A percentile compares a stretch with the other conserved stretches of the same genome.
phyloP scores from a whole-genome alignment of 1,140 invertebrate genomes.

The Drosophila mojavensis region DNA sequence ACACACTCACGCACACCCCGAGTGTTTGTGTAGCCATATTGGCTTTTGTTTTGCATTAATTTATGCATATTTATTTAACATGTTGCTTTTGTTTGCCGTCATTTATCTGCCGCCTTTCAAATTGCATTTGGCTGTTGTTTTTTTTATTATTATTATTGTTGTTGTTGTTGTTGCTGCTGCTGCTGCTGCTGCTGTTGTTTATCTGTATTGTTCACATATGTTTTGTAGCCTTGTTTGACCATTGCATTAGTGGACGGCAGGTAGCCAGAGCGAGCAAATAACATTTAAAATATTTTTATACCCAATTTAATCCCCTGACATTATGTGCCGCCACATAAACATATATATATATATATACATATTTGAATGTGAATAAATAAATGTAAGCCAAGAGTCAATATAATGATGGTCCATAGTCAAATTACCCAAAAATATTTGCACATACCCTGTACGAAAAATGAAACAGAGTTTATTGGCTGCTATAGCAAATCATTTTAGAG shows the following conservation, averaged over 20 bases:
- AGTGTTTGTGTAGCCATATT: constrained; percentile 37
- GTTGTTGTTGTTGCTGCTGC: constrained; percentile 9
- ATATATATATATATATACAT: background rate
- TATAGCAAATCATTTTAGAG: background rate
- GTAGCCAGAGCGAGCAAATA: background rate
- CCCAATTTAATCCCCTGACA: background rate
- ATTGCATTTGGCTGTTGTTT: constrained; percentile 13
- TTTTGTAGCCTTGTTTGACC: constrained; percentile 15
- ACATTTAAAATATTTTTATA: background rate
- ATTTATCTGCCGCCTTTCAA: constrained; percentile 37
- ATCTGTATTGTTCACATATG: constrained; percentile 27
- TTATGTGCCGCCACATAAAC: too few species aligned
- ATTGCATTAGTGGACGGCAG: constrained; percentile 13
- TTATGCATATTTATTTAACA: constrained; percentile 55
- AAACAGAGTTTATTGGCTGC: background rate
- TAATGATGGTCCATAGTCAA: background rate
- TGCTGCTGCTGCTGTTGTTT: constrained; percentile 36
- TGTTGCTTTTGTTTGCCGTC: constrained; percentile 26
- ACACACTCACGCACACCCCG: background rate
- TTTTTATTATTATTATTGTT: constrained; percentile 4
- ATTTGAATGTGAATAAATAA: background rate
- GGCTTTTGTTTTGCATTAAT: constrained; percentile 55
- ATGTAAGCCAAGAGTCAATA: constrained; percentile 9
- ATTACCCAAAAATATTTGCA: background rate
- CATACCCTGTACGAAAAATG: background rate